A percentile compares a stretch with the other conserved stretches of the same genome.
phyloP scores from a whole-genome alignment of 2,888 invertebrate species.

The Lymantria dispar region DNA sequence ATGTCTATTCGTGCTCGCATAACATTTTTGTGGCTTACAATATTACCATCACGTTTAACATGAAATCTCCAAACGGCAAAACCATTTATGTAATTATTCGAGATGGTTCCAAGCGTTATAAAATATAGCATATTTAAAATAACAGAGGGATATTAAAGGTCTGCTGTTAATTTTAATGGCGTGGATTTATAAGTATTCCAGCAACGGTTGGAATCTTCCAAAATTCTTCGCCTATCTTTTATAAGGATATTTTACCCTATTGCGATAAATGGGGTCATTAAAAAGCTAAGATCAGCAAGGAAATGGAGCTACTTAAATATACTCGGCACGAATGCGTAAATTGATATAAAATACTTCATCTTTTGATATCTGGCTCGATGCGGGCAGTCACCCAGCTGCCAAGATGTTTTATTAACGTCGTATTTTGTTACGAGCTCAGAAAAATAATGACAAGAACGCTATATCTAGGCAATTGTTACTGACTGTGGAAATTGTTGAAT shows the following conservation, averaged over 20 bases:
- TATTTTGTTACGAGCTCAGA: slow-evolving; percentile 11
- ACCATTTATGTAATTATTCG: slow-evolving; percentile 22
- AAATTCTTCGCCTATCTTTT: slow-evolving; percentile 57
- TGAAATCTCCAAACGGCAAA: slow-evolving; percentile 24
- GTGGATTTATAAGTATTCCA: slow-evolving; percentile 39
- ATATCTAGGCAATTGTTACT: not conserved
- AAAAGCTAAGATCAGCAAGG: slow-evolving; percentile 63
- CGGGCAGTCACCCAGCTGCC: slow-evolving; percentile 27
- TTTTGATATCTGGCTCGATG: slow-evolving; percentile 54
- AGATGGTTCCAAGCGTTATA: slow-evolving; percentile 8
- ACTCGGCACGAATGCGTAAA: slow-evolving; percentile 75
- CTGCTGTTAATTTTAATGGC: slow-evolving; percentile 38
- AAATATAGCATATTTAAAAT: slow-evolving; percentile 28
- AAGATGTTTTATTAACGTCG: slow-evolving; percentile 26
- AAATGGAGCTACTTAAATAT: slow-evolving; percentile 68
- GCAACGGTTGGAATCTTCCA: slow-evolving; percentile 53
- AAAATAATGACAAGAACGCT: slow-evolving; percentile 8
- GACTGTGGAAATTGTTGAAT: too few species aligned
- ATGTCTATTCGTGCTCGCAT: slow-evolving; percentile 44
- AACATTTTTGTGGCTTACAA: slow-evolving; percentile 46
- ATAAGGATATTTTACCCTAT: slow-evolving; percentile 61
- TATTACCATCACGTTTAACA: slow-evolving; percentile 30
- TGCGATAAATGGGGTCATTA: slow-evolving; percentile 70
- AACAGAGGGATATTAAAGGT: slow-evolving; percentile 27
- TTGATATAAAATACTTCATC: slow-evolving; percentile 76